Evolutionary conservation across 2,797 vertebrate genomes (phyloP).

Genomic region (Sciaenops ocellatus): DNA sequence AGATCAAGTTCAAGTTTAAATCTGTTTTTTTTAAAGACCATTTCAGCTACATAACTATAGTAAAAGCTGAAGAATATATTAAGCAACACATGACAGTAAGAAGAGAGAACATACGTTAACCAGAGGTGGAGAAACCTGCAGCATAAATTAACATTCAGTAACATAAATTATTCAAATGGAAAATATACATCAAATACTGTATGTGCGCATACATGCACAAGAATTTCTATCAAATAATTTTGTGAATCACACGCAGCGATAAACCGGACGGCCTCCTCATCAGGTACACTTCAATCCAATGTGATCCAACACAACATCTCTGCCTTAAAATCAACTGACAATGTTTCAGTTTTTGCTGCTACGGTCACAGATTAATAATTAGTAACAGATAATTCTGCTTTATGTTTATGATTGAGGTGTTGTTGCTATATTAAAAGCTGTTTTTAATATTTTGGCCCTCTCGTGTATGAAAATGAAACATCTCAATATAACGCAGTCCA

Average conservation of each 20-base stretch:
- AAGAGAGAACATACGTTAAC: not conserved
- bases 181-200: not conserved
- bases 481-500: too few species aligned
- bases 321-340: too few species aligned
- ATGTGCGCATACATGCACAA: not conserved
- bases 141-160: not conserved
- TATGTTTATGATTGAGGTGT: too few species aligned
- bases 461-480: too few species aligned
- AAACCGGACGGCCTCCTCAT: too few species aligned
- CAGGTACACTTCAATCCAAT: too few species aligned
- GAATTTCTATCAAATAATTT: not conserved
- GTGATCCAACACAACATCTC: too few species aligned
- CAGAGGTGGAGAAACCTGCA: not conserved
- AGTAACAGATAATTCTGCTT: too few species aligned
- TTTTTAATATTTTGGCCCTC: too few species aligned
- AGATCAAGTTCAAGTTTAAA: constrained; percentile 24
- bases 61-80: not conserved
- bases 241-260: not conserved
- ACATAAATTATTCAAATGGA: not conserved
- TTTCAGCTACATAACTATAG: constrained; percentile 1
- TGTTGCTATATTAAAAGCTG: too few species aligned
- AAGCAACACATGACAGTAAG: not conserved
- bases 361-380: too few species aligned
- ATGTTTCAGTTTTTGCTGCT: too few species aligned
- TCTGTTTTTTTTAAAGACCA: not conserved